phyloP scores from a whole-genome alignment of 2,113 vertebrate species.

The Oryzias javanicus region DNA sequence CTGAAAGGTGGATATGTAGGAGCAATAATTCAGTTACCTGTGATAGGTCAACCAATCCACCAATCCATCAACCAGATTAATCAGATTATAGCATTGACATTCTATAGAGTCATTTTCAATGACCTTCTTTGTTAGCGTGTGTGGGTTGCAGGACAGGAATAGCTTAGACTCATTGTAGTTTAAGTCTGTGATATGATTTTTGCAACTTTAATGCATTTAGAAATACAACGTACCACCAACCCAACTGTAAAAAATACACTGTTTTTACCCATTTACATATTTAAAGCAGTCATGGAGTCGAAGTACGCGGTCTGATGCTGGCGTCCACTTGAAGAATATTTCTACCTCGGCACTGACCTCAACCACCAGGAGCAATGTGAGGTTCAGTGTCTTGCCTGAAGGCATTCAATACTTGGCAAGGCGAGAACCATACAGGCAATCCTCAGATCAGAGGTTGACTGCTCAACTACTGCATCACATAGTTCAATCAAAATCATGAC shows the following conservation, averaged over 20 bases:
- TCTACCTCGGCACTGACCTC: too few relatives aligned
- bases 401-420: too few relatives aligned
- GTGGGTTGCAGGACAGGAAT: constrained; percentile 37
- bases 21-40: constrained; percentile 67
- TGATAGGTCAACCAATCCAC: constrained; percentile 71
- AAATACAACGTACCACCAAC: not conserved
- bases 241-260: not conserved
- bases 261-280: too few relatives aligned
- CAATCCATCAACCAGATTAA: constrained; percentile 68
- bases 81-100: constrained; percentile 72
- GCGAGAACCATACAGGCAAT: too few relatives aligned
- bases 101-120: constrained; percentile 51
- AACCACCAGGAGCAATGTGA: too few relatives aligned
- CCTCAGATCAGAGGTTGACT: too few relatives aligned
- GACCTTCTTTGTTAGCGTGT: constrained; percentile 53
- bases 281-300: too few relatives aligned
- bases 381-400: too few relatives aligned
- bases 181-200: not conserved
- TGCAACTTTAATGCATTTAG: constrained; percentile 1
- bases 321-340: too few relatives aligned
- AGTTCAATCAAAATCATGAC: too few relatives aligned
- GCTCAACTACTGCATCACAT: too few relatives aligned
- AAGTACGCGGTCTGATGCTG: too few relatives aligned
- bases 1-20: constrained; percentile 67
- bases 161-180: constrained; percentile 3